Evolutionary conservation across 2,888 invertebrate genomes (phyloP).

Genomic region (Tetranychus piercei): DNA sequence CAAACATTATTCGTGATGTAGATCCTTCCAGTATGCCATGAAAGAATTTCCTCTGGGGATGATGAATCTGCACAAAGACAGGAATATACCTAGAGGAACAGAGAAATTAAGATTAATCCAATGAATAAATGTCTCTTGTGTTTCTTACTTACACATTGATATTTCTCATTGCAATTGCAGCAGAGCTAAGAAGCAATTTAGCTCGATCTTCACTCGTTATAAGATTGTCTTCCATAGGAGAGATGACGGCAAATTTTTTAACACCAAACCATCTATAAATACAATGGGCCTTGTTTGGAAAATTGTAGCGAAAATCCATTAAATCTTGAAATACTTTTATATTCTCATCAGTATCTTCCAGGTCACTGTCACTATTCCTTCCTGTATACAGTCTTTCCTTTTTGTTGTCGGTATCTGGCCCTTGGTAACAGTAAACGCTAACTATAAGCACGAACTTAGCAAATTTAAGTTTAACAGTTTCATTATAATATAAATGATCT

Average conservation of each 20-base stretch:
- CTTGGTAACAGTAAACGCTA: background rate
- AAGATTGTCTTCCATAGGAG: conserved; percentile 41
- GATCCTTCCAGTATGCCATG: conserved; percentile 59
- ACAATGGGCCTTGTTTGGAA: conserved; percentile 35
- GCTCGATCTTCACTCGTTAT: conserved; percentile 40
- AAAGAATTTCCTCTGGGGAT: conserved; percentile 50
- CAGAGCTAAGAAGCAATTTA: conserved; percentile 58
- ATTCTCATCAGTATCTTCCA: background rate
- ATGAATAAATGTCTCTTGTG: conserved; percentile 1
- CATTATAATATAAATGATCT: background rate
- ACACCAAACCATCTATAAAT: conserved; percentile 45
- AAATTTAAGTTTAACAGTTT: conserved; percentile 15
- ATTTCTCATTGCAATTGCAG: conserved; percentile 62
- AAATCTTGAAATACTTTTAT: conserved; percentile 32
- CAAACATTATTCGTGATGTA: conserved; percentile 60
- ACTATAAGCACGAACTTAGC: conserved; percentile 30
- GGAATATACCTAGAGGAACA: conserved; percentile 46
- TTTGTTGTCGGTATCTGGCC: background rate
- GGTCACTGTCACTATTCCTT: no score
- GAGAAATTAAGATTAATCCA: conserved; percentile 18
- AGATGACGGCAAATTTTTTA: conserved; percentile 58
- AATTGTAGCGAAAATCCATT: conserved; percentile 44
- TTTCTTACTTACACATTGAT: conserved; percentile 44
- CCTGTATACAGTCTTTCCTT: no score
- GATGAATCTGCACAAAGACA: conserved; percentile 64